These are phyloP conservation scores for Drymonia ruficornis DNA, from an alignment of 2,888 invertebrate genomes.

Conservation along the genomic window DNA sequence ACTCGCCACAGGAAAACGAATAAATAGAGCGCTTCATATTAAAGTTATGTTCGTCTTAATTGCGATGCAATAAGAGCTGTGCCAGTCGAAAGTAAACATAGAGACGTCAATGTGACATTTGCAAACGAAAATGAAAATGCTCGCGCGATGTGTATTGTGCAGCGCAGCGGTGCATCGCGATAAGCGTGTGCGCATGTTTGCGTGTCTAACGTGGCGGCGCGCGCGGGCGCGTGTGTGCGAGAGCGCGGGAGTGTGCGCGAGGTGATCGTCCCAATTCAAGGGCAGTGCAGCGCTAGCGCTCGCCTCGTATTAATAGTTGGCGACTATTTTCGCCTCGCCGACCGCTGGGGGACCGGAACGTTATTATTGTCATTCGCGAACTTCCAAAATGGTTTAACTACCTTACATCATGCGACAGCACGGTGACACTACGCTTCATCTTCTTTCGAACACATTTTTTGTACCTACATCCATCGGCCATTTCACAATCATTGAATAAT, in stretches of 20 bases:
- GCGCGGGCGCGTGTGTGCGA: conserved; percentile 39
- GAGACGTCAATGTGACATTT: conserved; percentile 64
- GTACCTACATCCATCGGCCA: not conserved
- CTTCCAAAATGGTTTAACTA: conserved; percentile 61
- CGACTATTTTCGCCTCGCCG: conserved; percentile 80
- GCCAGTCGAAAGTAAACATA: conserved; percentile 50
- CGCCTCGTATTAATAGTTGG: conserved; percentile 80
- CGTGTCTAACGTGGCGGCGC: conserved; percentile 40
- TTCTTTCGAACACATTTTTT: not conserved
- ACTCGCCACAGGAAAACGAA: conserved; percentile 13
- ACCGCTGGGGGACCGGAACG: conserved; percentile 75
- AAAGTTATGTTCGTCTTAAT: conserved; percentile 19
- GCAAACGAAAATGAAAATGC: conserved; percentile 78
- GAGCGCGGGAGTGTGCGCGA: conserved; percentile 71
- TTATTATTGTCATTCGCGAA: conserved; percentile 83
- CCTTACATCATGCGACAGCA: conserved; percentile 56
- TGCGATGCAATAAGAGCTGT: conserved; percentile 21
- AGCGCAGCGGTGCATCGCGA: conserved; percentile 67
- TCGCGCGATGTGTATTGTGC: conserved; percentile 70
- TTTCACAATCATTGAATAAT: not conserved
- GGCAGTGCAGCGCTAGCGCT: conserved; percentile 81
- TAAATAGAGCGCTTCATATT: conserved; percentile 16
- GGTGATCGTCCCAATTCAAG: conserved; percentile 84
- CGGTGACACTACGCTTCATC: conserved; percentile 18
- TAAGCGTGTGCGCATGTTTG: conserved; percentile 46